Base-by-base conservation (phyloP, 2,888 invertebrate genomes). In the Lysandra bellargus region DNA sequence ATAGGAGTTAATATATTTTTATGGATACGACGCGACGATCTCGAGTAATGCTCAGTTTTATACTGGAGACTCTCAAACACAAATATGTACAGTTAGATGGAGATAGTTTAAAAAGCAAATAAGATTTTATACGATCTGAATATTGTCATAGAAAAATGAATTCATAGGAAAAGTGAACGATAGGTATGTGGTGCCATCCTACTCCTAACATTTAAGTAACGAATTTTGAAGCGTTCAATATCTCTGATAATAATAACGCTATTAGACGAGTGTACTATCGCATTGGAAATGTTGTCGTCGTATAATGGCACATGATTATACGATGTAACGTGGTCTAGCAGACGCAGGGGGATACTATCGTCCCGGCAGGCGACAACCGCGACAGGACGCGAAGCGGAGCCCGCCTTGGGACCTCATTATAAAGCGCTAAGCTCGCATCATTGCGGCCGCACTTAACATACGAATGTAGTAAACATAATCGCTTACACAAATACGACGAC, bases 1-100 rank as follows among this genome's bases (percentile, higher is more conserved):
- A 91, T 92, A 88, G 87, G 87, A 90, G 88, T 90, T 90, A 90
- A 90, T 91, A 90, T 91, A 91, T 91, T 91, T 92, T 91, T 91
- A 92, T 89, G 87, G 86, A 84, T 83, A 84, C 85, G 87, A 85
- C 33, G 80, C 78, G 80, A 80, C 74, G 78, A 73, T 80, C 78
- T 75, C 81, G 77, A 61, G 75, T 79, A 78, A 80, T 80, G 78
- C 78, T 73, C 74, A 72, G 74, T 79, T 82, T 82, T 79, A 79
- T 79, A 75, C 75, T 40, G 78, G 57, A 33, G 76, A 76, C 6
- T 14, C 37, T 49, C 76, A 33, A 49, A 57, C 57, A 75, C 75
- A 75, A 75, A 49, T 49, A 44, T 75, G n/a, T 75, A 53, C 49
- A 23, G 49, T 53, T 75, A 75, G 53, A 23, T n/a, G 44, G 40